Base-by-base conservation (phyloP, 2,888 invertebrate species). In the Acrobasis suavella region DNA sequence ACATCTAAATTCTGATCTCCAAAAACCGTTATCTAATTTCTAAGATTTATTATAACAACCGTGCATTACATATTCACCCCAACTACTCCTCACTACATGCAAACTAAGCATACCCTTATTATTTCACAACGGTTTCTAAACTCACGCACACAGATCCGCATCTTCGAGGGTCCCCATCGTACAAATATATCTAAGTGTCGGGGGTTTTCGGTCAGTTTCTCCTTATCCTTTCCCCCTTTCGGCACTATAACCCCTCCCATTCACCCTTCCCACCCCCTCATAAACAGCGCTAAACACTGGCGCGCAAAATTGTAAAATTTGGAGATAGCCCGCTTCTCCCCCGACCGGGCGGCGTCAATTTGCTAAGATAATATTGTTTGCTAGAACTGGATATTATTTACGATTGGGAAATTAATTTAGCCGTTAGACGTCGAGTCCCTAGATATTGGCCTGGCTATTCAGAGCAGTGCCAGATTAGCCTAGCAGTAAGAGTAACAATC, bases 261-360 rank as follows among this genome's bases (percentile, higher is more conserved):
- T 71, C 66, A 73, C 75, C 69, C 65, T 64, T 52, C 58, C 70
- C 75, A 73, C 69, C 81, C 82, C 84, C 81, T 86, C 82, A 87
- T 90, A 91, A 90, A 90, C 89, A 89, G 80, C 75, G 82, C 85
- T 89, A 89, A 91, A 89, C 86, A 89, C 79, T 77, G 83, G 76
- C 78, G 81, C 69, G 83, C 86, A 80, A 86, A 90, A 90, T 90
- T 89, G 89, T 89, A 86, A 89, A 89, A 88, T 89, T 89, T 74
- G 79, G 77, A 75, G 76, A 74, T 80, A 74, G 72, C 71, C 70
- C 68, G 71, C 80, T 84, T 80, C 80, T 78, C 85, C 56, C 77
- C 83, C 85, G 80, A 69, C 81, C 72, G 76, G 73, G 71, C 71
- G 77, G 76, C 80, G 82, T 85, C 90, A 88, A 89, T 89, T 90